Base-by-base conservation (phyloP, 1,140 invertebrate genomes). In the Drosophila pachea region DNA sequence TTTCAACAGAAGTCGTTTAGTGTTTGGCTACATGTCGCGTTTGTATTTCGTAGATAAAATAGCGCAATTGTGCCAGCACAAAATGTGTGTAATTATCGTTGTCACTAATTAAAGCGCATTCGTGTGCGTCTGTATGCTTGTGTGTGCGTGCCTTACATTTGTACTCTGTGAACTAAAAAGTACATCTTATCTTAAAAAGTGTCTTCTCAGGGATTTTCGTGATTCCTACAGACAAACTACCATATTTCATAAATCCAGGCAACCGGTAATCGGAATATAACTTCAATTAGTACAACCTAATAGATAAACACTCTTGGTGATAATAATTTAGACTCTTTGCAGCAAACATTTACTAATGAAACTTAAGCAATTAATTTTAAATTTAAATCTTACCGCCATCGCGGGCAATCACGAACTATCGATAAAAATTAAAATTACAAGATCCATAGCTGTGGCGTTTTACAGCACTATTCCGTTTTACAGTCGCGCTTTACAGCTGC, bases 61-160 rank as follows among this genome's bases (percentile, higher is more conserved):
- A 73, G 69, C 60, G 69, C 70, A 71, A 71, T 70, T 54, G 68
- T 70, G 68, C 63, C 76, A 72, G 72, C 49, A 69, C 59, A 73
- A 69, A 38, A 73, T 70, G 38, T 84, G 79, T 84, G 79, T 84
- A 84, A 84, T 84, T 84, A 79, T 84, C 81, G 79, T 84, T 84
- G 79, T 84, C 81, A 84, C 81, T 84, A 84, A 84, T 84, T 84
- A 84, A 84, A 84, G 81, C 75, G 61, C 36, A 29, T 22, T 36
- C 35, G 42, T 3, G 22, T 22, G 22, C 22, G 22, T 22, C 22
- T 22, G 22, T 22, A 22, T 22, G 22, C 29, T 7, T 54, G 56
- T 40, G 43, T 50, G 49, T n/a, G 38, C 12, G 43, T 48, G 48
- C 59, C 40, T 47, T 66, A n/a, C 50, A 42, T 36, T 54, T 55